Evolutionary conservation across 1,140 invertebrate species (phyloP).

Genomic region (Drosophila parabipectinata): DNA sequence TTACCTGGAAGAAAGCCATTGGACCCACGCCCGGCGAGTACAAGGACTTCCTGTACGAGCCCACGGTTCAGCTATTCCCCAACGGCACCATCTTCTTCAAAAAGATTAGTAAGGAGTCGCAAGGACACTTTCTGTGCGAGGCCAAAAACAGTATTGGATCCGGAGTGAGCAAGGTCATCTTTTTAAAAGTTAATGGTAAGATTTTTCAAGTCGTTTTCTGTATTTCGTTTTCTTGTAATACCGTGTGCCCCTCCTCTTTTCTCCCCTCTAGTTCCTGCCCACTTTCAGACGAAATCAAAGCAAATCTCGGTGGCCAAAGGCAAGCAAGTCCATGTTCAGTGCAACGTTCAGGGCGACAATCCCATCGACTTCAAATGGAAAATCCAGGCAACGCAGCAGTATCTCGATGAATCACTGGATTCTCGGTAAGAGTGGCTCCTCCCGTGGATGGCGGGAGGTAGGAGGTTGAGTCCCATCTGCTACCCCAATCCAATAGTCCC

Average conservation of each 20-base stretch:
- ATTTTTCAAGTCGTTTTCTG: neutral
- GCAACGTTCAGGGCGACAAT: slow-evolving; percentile 94
- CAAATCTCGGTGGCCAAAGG: slow-evolving; percentile 90
- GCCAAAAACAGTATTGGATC: slow-evolving; percentile 95
- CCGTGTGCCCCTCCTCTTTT: slow-evolving; percentile 5
- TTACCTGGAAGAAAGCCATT: slow-evolving; percentile 94
- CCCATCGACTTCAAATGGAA: slow-evolving; percentile 94
- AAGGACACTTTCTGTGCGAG: slow-evolving; percentile 96
- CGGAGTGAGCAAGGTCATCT: slow-evolving; percentile 94
- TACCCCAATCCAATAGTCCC: neutral
- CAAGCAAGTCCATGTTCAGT: slow-evolving; percentile 91
- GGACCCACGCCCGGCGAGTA: slow-evolving; percentile 93
- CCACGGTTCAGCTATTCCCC: slow-evolving; percentile 89
- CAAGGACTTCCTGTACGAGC: slow-evolving; percentile 92
- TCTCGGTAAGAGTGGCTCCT: slow-evolving; percentile 85
- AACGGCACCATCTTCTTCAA: slow-evolving; percentile 93
- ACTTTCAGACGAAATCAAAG: slow-evolving; percentile 92
- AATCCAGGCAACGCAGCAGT: slow-evolving; percentile 86
- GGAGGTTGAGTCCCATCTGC: neutral
- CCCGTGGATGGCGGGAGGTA: no score
- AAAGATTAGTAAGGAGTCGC: slow-evolving; percentile 92
- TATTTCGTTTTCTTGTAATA: slow-evolving; percentile 3
- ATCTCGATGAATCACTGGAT: slow-evolving; percentile 88
- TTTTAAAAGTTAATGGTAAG: slow-evolving; percentile 93
- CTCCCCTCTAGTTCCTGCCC: slow-evolving; percentile 88